Evolutionary conservation across 2,797 vertebrate genomes (phyloP).

Genomic region (Anas acuta): DNA sequence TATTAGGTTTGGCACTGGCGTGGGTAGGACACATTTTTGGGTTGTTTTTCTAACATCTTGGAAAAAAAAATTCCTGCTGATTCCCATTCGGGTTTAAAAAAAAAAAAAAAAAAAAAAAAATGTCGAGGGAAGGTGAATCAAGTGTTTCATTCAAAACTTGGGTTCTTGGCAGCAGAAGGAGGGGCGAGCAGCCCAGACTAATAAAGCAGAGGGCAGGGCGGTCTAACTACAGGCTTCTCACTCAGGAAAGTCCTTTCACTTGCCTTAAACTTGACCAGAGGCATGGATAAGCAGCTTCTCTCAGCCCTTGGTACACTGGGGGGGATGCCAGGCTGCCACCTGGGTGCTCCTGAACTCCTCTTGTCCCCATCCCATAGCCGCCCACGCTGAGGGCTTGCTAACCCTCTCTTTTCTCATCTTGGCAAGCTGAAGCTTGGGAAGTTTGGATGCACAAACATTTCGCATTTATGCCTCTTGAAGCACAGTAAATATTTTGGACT

Average conservation of each 20-base stretch:
- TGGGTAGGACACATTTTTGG: neutral
- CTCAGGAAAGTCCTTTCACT: neutral
- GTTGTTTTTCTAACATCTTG: neutral
- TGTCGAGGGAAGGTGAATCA: neutral
- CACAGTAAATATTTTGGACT: neutral
- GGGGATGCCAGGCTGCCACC: neutral
- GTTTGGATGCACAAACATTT: neutral
- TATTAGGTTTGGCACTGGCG: neutral
- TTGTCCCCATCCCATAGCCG: neutral
- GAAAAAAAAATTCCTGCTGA: neutral
- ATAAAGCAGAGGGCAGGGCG: neutral
- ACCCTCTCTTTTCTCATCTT: neutral
- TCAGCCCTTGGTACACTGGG: neutral
- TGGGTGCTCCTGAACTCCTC: neutral
- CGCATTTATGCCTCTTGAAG: neutral
- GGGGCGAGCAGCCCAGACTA: neutral
- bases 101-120: neutral
- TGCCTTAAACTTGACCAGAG: neutral
- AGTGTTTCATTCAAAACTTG: neutral
- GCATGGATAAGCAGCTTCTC: neutral
- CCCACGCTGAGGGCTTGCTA: rapidly evolving
- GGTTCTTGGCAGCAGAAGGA: neutral
- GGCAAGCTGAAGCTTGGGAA: neutral
- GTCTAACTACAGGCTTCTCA: neutral
- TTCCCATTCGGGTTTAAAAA: neutral